Evolutionary conservation across 2,113 vertebrate genomes (phyloP).

Genomic region (Furnarius figulus): DNA sequence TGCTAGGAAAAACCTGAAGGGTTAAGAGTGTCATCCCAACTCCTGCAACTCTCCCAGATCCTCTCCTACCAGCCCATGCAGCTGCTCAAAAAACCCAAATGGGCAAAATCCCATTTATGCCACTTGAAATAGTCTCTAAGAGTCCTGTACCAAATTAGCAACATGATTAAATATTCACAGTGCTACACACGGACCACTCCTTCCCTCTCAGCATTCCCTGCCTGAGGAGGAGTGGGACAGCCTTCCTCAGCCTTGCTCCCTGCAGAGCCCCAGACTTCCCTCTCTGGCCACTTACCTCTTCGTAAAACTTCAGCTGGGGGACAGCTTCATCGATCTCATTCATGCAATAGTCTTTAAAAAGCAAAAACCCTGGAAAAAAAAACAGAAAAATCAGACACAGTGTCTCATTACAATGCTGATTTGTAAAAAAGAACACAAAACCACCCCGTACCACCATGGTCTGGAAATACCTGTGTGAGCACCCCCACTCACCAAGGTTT

Average conservation of each 20-base stretch:
- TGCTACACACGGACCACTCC: background rate
- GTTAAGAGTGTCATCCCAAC: background rate
- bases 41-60: background rate
- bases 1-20: background rate
- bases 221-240: rapidly evolving
- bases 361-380: conserved; percentile 85
- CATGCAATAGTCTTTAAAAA: conserved; percentile 97
- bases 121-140: background rate
- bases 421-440: background rate
- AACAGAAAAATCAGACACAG: background rate
- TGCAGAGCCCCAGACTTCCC: background rate
- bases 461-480: background rate
- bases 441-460: rapidly evolving
- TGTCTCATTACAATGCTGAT: rapidly evolving
- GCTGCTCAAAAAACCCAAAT: background rate
- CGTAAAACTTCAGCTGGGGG: conserved; percentile 97
- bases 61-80: background rate
- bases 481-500: rapidly evolving
- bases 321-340: conserved; percentile 95
- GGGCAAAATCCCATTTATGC: background rate
- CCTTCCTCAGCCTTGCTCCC: background rate
- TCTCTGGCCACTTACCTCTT: conserved; percentile 81
- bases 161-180: background rate
- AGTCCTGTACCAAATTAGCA: background rate
- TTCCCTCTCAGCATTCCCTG: background rate